A percentile compares a stretch with the other conserved stretches of the same genome.
Conservation (phyloP, 2,113 vertebrate species). For the Macrotus californicus region DNA sequence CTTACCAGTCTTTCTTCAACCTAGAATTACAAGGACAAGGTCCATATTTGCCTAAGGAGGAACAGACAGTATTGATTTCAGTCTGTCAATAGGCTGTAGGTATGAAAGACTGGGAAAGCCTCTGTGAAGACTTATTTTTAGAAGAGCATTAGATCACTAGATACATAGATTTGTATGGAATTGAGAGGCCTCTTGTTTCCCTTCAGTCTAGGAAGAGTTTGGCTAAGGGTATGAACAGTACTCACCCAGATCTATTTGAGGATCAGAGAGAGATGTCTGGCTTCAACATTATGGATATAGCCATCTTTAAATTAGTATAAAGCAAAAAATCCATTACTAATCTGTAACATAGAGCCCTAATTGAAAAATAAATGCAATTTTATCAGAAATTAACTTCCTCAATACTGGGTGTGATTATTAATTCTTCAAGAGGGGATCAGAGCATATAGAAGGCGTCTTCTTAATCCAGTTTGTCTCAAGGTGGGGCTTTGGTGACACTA, state of each 20-base stretch:
- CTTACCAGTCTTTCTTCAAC: background rate
- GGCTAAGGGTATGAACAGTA: background rate
- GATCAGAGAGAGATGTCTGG: background rate
- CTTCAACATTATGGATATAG: background rate
- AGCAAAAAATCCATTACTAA: background rate
- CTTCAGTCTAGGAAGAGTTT: background rate
- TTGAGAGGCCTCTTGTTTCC: background rate
- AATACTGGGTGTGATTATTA: background rate
- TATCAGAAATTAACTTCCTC: background rate
- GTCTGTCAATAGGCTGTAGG: background rate
- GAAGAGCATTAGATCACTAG: background rate
- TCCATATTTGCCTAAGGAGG: slow-evolving; percentile 4
- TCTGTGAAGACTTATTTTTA: slow-evolving; percentile 27
- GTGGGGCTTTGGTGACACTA: background rate
- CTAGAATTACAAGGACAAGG: slow-evolving; percentile 3
- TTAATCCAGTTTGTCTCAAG: background rate
- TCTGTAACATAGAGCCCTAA: background rate
- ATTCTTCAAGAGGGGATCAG: background rate
- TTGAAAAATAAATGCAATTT: background rate
- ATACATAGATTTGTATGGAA: background rate
- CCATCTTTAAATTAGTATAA: background rate
- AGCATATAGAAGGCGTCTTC: background rate
- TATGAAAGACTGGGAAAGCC: background rate
- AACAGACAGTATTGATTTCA: background rate
- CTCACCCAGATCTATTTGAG: background rate